phyloP scores from a whole-genome alignment of 2,888 invertebrate species.

The Drosophila borealis region DNA sequence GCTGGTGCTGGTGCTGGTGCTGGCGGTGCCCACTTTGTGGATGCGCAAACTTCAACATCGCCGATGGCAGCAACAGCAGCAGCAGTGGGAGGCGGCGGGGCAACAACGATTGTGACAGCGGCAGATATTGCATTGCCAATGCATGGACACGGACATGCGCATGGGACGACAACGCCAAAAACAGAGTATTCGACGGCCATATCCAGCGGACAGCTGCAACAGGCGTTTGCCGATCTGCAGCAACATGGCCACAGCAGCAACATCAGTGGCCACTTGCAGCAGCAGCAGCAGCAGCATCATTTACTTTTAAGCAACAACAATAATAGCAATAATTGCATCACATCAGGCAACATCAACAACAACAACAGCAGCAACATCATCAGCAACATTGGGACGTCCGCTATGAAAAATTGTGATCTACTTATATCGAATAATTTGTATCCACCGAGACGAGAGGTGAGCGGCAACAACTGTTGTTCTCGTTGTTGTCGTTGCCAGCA shows the following conservation, averaged over 20 bases:
- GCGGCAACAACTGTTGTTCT: constrained; percentile 16
- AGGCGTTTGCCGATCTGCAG: constrained; percentile 71
- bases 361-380: constrained; percentile 24
- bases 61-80: constrained; percentile 58
- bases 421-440: constrained; percentile 85
- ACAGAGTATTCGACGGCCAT: constrained; percentile 79
- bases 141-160: constrained; percentile 42
- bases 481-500: constrained; percentile 4
- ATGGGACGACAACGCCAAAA: constrained; percentile 78
- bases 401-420: constrained; percentile 84
- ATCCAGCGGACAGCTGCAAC: constrained; percentile 73
- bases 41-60: constrained; percentile 83
- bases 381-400: constrained; percentile 47
- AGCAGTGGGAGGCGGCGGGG: constrained; percentile 17
- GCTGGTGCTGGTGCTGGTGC: constrained; percentile 52
- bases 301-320: constrained; percentile 80
- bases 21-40: constrained; percentile 66
- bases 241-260: constrained; percentile 44
- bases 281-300: constrained; percentile 60
- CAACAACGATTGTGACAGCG: constrained; percentile 52
- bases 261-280: constrained; percentile 51
- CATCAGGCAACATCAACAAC: constrained; percentile 42
- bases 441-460: constrained; percentile 85
- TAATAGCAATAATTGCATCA: constrained; percentile 76
- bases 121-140: constrained; percentile 58